phyloP scores from a whole-genome alignment of 2,888 invertebrate genomes.

The Lasius fuliginosus region DNA sequence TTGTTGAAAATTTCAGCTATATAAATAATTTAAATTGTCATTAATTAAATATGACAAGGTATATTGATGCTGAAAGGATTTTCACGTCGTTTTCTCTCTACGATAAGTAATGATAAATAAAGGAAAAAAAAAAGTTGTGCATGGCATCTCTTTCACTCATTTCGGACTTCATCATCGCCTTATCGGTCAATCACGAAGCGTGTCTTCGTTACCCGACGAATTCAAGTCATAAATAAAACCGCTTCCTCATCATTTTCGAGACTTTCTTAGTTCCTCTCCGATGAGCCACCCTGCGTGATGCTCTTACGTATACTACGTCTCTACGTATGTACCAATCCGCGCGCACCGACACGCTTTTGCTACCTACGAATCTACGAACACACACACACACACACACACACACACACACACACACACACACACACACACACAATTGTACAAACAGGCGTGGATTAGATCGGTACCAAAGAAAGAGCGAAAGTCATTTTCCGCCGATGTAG shows the following conservation, averaged over 20 bases:
- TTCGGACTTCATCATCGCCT: constrained; percentile 64
- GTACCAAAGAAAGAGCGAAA: constrained; percentile 49
- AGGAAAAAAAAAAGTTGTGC: constrained; percentile 10
- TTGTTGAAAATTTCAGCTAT: not conserved
- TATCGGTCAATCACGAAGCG: constrained; percentile 68
- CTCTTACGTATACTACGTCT: constrained; percentile 72
- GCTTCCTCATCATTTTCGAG: constrained; percentile 73
- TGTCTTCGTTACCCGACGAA: constrained; percentile 65
- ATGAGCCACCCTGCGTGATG: constrained; percentile 81
- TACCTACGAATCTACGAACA: constrained; percentile 1
- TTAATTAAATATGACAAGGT: not conserved
- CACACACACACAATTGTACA: not conserved
- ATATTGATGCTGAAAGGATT: not conserved
- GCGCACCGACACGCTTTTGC: constrained; percentile 48
- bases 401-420: not conserved
- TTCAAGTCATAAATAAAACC: constrained; percentile 62
- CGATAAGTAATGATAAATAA: constrained; percentile 9
- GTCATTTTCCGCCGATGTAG: constrained; percentile 27
- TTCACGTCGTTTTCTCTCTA: not conserved
- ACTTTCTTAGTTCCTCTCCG: constrained; percentile 84
- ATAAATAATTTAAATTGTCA: not conserved
- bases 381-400: not conserved
- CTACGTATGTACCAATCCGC: constrained; percentile 48
- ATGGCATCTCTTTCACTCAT: constrained; percentile 38
- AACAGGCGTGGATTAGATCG: constrained; percentile 46